Conservation (phyloP, 1,140 invertebrate species). For the Diorhabda sublineata region DNA sequence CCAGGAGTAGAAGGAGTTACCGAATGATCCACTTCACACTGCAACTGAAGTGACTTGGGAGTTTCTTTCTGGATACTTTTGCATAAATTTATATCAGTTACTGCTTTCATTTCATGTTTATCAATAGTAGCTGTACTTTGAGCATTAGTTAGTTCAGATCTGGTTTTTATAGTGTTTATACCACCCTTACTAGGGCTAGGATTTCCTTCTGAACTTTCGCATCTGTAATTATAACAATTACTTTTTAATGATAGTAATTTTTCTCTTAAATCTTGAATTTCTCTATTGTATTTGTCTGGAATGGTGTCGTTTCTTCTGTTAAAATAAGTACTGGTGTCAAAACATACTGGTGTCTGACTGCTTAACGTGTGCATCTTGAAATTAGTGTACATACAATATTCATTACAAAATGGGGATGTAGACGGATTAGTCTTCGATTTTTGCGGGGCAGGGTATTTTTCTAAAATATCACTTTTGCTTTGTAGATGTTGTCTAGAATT, state of each 20-base stretch:
- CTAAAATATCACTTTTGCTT: neutral
- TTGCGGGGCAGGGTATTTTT: neutral
- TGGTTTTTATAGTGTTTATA: neutral
- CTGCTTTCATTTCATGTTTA: constrained; percentile 8
- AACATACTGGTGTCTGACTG: constrained; percentile 25
- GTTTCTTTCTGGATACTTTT: constrained; percentile 10
- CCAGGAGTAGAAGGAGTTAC: neutral
- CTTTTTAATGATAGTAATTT: constrained; percentile 18
- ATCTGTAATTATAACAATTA: neutral
- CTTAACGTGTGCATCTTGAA: constrained; percentile 24
- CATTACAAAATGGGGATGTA: neutral
- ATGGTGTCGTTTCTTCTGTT: constrained; percentile 36
- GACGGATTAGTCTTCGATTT: neutral
- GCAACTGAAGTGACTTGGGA: neutral
- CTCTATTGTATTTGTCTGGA: constrained; percentile 35
- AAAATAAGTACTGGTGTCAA: constrained; percentile 43
- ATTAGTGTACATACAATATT: constrained; percentile 23
- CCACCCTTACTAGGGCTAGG: neutral
- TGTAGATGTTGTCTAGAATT: neutral
- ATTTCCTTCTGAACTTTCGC: neutral
- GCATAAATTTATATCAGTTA: constrained; percentile 21
- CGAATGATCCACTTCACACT: constrained; percentile 2
- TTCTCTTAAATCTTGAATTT: constrained; percentile 38
- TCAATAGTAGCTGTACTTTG: neutral
- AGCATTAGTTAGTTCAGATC: constrained; percentile 10